Percentiles rank a stretch among this genome's conserved stretches.
Conservation (phyloP, 2,888 invertebrate species). For the Temnothorax ravouxi region DNA sequence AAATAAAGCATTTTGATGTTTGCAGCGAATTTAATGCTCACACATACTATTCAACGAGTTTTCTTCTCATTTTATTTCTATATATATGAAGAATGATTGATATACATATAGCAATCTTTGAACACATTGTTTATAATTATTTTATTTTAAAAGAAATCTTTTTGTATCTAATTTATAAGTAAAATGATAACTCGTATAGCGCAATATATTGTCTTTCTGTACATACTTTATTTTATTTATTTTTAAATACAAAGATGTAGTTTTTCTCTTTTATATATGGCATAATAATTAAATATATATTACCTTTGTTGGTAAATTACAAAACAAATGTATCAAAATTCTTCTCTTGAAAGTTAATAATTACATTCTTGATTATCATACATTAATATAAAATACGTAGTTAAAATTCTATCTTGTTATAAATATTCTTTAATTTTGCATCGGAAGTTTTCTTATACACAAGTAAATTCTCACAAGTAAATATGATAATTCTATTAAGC, state of each 20-base stretch:
- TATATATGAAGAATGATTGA: not conserved
- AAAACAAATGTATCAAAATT: not conserved
- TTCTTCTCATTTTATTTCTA: not conserved
- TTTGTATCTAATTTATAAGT: not conserved
- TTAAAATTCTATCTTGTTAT: not conserved
- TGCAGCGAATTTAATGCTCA: slow-evolving; percentile 1
- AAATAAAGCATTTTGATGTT: slow-evolving; percentile 10
- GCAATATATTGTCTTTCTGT: not conserved
- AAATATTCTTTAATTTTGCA: not conserved
- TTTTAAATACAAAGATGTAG: not conserved
- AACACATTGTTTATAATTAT: slow-evolving; percentile 11
- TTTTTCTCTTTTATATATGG: not conserved
- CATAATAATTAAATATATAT: not conserved
- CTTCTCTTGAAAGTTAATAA: not conserved
- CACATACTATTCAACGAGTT: not conserved
- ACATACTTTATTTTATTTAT: not conserved
- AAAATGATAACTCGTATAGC: not conserved
- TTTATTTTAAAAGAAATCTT: not conserved
- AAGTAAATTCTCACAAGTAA: not conserved
- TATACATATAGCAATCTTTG: not conserved
- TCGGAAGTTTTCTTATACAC: not conserved
- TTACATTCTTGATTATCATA: not conserved
- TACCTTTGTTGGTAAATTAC: not conserved
- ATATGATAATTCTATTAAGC: not conserved
- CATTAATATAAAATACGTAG: not conserved